Evolutionary conservation across 2,797 vertebrate species (phyloP), one percentile per base, ranked within the genome.

Genomic region (Halcyon chelicuti): DNA sequence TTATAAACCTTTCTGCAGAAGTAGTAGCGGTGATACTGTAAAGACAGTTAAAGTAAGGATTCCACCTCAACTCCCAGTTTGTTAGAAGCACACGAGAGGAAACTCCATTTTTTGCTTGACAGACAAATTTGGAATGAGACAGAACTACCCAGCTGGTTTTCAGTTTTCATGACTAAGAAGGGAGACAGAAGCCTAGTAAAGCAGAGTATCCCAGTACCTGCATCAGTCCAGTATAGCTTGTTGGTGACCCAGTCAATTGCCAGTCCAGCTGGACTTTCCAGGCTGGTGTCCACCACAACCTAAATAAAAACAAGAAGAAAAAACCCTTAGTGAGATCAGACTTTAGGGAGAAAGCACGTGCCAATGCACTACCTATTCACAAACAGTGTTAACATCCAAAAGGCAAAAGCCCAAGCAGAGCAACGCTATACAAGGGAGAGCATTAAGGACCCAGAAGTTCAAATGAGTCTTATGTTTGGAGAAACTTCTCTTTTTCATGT

Each of bases 141-240:
- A 73, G 18, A 86, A 76, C 31, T 51, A 58, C 5, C 6, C 7
- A 68, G 14, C 1, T 42, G 35, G 26, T 89, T 83, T 61, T 85
- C 65, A 55, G 18, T 83, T 80, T 85, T 79, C 57, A 68, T 16
- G 49, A 74, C 22, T 51, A 71, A 18, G 33, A 46, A 61, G 9
- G 37, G 94, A 90, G 33, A 87, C 6, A 75, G 46, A 86, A 74
- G 5, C 7, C 33, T 63, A 25, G 11, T 52, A 73, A 79, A 91
- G 62, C 33, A 91, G 47, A 89, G 28, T 31, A 88, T 40, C 55
- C 40, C 55, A 88, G 91, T 98, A 99, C 99, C 99, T 98, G 99
- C 99, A 96, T 99, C 99, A 16, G 99, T 99, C 99, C 99, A 99
- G 94, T 99, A 99, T 0, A 99, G 98, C 92, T 99, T 99, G 96